Percentiles rank a stretch among this genome's conserved stretches.
Conservation (phyloP, 1,140 invertebrate genomes). For the Drosophila persimilis region DNA sequence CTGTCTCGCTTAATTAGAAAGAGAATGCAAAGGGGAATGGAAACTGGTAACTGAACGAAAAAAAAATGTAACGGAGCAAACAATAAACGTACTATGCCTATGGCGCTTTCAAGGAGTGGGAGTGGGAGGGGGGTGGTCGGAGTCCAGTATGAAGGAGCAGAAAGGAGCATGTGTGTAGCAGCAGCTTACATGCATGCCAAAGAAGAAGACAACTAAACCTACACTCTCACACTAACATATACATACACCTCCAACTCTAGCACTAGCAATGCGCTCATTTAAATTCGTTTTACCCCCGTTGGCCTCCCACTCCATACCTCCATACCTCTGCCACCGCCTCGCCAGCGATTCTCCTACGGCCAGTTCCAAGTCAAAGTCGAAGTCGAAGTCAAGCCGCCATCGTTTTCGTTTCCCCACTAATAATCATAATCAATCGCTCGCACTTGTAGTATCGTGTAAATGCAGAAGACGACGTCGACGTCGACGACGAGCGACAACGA, state of each 20-base stretch:
- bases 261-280: conserved; percentile 49
- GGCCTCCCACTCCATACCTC: conserved; percentile 5
- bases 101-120: conserved; percentile 58
- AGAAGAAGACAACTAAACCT: conserved; percentile 34
- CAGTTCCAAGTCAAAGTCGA: conserved; percentile 51
- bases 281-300: conserved; percentile 72
- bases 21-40: conserved; percentile 61
- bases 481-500: conserved; percentile 16
- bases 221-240: conserved; percentile 42
- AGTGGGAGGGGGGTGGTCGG: background rate
- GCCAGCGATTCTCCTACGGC: background rate
- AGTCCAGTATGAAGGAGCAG: background rate
- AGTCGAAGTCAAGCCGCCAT: conserved; percentile 37
- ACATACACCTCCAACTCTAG: background rate
- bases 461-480: conserved; percentile 31
- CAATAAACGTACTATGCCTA: conserved; percentile 81
- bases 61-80: conserved; percentile 62
- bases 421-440: conserved; percentile 81
- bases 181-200: too few relatives aligned
- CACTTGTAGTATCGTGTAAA: conserved; percentile 77
- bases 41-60: conserved; percentile 42
- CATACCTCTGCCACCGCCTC: background rate
- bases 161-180: too few relatives aligned
- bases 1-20: conserved; percentile 71
- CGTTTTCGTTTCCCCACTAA: conserved; percentile 61